Base-by-base conservation (phyloP, 2,888 invertebrate species). In the Cheiracanthium punctorium region DNA sequence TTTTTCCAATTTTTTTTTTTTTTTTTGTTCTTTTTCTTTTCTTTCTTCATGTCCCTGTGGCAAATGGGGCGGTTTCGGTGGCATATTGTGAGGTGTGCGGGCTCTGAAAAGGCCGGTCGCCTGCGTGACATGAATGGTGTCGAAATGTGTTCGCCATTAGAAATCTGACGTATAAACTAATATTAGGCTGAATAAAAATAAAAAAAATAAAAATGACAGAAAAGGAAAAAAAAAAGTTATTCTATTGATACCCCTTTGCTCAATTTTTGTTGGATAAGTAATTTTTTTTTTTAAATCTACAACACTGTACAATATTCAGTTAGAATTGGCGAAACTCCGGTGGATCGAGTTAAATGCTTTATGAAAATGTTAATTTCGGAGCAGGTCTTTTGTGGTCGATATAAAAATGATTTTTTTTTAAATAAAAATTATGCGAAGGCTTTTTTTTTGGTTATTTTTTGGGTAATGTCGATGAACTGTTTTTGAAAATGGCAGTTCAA, bases 21-120 rank as follows among this genome's bases (percentile, higher is more conserved):
- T 24, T 58, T 58, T 58, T 58, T n/a, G 2, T 24, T 58, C 58
- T 17, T 20, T 58, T 58, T 48, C 17, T n/a, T n/a, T 48, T 7
- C 8, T 48, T 48, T 17, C 48, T 10, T 17, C 17, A 10, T 17
- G 17, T 48, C 48, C 17, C 58, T 37, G 37, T 37, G 20, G 58
- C 58, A 58, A 58, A 58, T 58, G 58, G 58, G 58, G 58, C 58
- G 58, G 58, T 58, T 58, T 58, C 2, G 58, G 24, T 24, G 20
- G n/a, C 10, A 58, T 24, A 58, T 58, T 58, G 58, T 58, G 5
- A 24, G 12, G 24, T 12, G 58, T 4, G 20, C 24, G 24, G 58
- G 20, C 20, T 58, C 58, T 58, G 58, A 58, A 58, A 58, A 58
- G 58, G 12, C 24, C 58, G 24, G 24, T 20, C 58, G 58, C 24